Conservation (phyloP, 2,888 invertebrate genomes). For the Chymomyza procnemis region DNA sequence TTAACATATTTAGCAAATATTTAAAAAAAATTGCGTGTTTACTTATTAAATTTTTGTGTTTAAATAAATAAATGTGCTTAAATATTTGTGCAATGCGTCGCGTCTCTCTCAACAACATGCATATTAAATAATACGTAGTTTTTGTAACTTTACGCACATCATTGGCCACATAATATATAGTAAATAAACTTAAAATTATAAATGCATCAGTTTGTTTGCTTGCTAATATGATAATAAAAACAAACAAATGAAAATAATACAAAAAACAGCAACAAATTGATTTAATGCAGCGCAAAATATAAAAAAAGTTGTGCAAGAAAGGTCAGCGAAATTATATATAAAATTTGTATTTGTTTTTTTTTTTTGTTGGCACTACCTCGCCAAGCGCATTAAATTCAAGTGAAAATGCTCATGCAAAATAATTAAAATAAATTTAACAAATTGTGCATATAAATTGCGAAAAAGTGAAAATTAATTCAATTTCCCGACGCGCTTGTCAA, state of each 20-base stretch:
- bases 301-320: constrained; percentile 4
- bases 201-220: neutral
- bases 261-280: neutral
- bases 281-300: neutral
- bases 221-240: constrained; percentile 19
- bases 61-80: constrained; percentile 11
- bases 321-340: neutral
- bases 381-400: neutral
- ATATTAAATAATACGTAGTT: neutral
- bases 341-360: neutral
- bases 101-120: constrained; percentile 11
- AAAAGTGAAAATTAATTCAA: constrained; percentile 67
- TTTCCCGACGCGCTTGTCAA: constrained; percentile 5
- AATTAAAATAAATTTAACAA: neutral
- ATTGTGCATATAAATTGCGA: neutral
- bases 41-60: constrained; percentile 14
- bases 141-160: neutral
- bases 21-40: constrained; percentile 11
- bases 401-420: neutral
- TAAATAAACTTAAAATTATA: neutral
- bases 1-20: neutral
- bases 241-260: constrained; percentile 13
- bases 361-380: neutral
- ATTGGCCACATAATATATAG: neutral
- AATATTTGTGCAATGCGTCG: constrained; percentile 1